phyloP scores from a whole-genome alignment of 2,113 vertebrate genomes.

The Austrofundulus limnaeus region DNA sequence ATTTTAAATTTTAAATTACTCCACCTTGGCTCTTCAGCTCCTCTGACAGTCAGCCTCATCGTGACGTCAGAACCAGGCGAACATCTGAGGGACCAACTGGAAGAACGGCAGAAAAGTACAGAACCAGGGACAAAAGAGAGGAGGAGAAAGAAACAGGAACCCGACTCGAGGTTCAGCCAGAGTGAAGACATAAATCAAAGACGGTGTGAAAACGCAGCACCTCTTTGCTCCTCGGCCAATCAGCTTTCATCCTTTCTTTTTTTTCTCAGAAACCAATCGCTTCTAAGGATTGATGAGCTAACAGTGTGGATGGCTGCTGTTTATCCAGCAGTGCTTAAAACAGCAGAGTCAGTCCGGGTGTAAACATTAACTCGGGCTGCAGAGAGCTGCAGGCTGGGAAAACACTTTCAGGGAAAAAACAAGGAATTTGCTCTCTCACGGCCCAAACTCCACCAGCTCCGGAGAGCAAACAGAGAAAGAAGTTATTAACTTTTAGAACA shows the following conservation, averaged over 20 bases:
- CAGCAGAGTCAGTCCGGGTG: conserved; percentile 55
- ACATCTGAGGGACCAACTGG: too few species aligned
- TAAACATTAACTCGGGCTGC: conserved; percentile 66
- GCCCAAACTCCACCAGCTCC: conserved; percentile 5
- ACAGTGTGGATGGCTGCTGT: conserved; percentile 64
- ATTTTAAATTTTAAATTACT: too few species aligned
- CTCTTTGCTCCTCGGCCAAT: conserved; percentile 47
- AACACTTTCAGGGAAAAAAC: conserved; percentile 47
- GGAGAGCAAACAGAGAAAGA: conserved; percentile 22
- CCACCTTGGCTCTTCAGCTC: too few species aligned
- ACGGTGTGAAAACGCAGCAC: conserved; percentile 53
- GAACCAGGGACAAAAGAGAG: neutral
- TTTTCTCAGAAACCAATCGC: conserved; percentile 12
- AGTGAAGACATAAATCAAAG: conserved; percentile 61
- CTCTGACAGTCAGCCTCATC: too few species aligned
- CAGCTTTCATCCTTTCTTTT: conserved; percentile 27
- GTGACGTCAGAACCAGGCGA: too few species aligned
- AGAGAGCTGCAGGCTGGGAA: conserved; percentile 42
- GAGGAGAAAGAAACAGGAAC: conserved; percentile 5
- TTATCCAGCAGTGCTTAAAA: conserved; percentile 58
- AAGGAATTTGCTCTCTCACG: conserved; percentile 25
- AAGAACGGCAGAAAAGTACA: neutral
- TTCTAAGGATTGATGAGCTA: conserved; percentile 48
- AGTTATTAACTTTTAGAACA: conserved; percentile 23
- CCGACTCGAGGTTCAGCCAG: conserved; percentile 28